These are phyloP conservation scores for Sorex maritimensis DNA, from an alignment of 2,797 vertebrate genomes.

Conservation along the genomic window DNA sequence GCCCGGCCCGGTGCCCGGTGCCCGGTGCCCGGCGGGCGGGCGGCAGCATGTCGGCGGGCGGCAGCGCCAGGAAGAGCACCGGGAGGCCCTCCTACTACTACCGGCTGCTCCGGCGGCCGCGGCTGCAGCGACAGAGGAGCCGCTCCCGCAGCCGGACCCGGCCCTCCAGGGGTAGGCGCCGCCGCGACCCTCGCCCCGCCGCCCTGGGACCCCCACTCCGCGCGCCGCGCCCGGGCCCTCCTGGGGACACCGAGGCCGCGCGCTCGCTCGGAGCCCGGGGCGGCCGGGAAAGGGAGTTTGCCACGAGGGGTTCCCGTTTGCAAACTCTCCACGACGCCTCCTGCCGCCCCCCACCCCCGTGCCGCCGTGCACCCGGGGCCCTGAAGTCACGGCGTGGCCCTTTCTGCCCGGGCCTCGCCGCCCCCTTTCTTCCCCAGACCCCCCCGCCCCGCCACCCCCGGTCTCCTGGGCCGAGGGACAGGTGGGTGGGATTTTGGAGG, in stretches of 20 bases:
- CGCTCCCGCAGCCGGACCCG: constrained; percentile 97
- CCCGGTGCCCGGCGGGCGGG: constrained; percentile 74
- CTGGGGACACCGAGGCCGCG: background rate
- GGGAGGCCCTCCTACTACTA: constrained; percentile 98
- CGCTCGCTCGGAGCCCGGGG: too few species aligned
- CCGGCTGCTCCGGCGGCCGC: constrained; percentile 96
- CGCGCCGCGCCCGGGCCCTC: background rate
- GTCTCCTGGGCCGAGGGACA: background rate
- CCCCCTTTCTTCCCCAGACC: background rate
- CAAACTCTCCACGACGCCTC: background rate
- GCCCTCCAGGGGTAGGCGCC: constrained; percentile 95
- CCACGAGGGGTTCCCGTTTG: background rate
- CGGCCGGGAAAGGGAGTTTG: background rate
- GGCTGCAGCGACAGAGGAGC: constrained; percentile 98
- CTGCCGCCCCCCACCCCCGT: background rate
- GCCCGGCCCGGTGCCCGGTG: constrained; percentile 79
- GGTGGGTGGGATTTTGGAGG: background rate
- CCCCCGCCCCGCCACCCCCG: background rate
- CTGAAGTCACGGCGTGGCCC: background rate
- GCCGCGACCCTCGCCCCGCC: constrained; percentile 54
- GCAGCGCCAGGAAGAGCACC: constrained; percentile 95
- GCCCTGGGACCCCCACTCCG: background rate
- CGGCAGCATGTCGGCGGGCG: constrained; percentile 95
- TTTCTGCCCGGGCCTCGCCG: background rate
- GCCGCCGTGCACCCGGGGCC: constrained; percentile 53